Conservation (phyloP, 2,888 invertebrate species). For the Invenusta paracnida region DNA sequence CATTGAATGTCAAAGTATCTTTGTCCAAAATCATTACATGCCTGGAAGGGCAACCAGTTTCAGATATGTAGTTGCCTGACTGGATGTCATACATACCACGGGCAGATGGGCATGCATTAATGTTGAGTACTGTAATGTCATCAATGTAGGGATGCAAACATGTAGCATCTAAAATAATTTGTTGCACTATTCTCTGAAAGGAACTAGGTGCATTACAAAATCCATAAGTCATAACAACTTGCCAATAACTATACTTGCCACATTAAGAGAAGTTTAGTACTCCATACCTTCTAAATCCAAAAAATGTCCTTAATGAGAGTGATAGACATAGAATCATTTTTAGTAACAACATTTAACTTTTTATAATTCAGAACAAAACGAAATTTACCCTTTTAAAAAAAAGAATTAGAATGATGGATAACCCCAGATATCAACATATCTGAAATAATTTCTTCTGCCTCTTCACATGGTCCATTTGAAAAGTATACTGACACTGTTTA, state of each 20-base stretch:
- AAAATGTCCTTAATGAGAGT: neutral
- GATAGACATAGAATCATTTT: neutral
- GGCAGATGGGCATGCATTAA: too few relatives aligned
- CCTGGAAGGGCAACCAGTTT: too few relatives aligned
- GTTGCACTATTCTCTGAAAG: neutral
- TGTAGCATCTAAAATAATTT: neutral
- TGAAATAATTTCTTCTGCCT: neutral
- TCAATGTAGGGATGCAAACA: constrained; percentile 24
- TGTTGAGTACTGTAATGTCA: too few relatives aligned
- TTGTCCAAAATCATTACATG: too few relatives aligned
- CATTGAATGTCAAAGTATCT: too few relatives aligned
- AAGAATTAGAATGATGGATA: neutral
- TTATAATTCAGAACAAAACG: constrained; percentile 21
- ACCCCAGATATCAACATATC: neutral
- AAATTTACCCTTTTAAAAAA: neutral
- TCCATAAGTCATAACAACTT: constrained; percentile 6
- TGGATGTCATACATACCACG: too few relatives aligned
- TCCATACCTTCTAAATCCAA: neutral
- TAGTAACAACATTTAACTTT: neutral
- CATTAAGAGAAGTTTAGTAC: neutral
- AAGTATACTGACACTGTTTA: neutral
- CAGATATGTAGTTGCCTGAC: too few relatives aligned
- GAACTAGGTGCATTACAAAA: constrained; percentile 8
- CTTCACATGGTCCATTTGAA: neutral
- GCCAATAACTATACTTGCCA: neutral